A percentile compares a stretch with the other conserved stretches of the same genome.
phyloP scores from a whole-genome alignment of 2,797 vertebrate species.

The Arctocebus calabarensis region DNA sequence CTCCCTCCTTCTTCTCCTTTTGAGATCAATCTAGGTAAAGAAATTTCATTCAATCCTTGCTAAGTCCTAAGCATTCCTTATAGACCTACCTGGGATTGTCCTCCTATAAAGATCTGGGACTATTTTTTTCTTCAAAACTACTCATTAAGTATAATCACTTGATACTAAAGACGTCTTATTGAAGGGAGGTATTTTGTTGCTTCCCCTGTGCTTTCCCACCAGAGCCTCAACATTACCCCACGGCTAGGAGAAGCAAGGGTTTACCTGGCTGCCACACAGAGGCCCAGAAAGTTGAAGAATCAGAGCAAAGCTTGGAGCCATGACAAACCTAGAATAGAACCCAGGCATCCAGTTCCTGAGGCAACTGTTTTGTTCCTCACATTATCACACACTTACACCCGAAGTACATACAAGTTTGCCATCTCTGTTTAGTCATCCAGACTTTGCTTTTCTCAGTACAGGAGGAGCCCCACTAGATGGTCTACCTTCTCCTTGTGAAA shows the following conservation, averaged over 20 bases:
- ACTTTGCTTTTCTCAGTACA: not conserved
- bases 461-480: not conserved
- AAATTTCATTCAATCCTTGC: not conserved
- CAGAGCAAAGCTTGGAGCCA: not conserved
- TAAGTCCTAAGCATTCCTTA: not conserved
- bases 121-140: constrained; percentile 42
- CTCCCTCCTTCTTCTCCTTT: not conserved
- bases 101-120: not conserved
- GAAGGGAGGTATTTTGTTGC: not conserved
- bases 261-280: not conserved
- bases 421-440: not conserved
- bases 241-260: not conserved
- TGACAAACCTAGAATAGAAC: not conserved
- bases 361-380: not conserved
- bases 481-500: not conserved
- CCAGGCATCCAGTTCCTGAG: no score
- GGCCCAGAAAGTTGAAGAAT: not conserved
- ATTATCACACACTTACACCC: fast-evolving
- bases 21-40: constrained; percentile 37
- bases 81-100: not conserved
- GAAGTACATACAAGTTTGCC: not conserved
- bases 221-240: not conserved
- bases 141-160: not conserved
- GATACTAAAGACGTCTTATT: not conserved
- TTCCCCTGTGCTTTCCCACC: not conserved